A percentile compares a stretch with the other conserved stretches of the same genome.
Evolutionary conservation across 2,888 invertebrate genomes (phyloP).

Genomic region (Pycnomerus fuliginosus): DNA sequence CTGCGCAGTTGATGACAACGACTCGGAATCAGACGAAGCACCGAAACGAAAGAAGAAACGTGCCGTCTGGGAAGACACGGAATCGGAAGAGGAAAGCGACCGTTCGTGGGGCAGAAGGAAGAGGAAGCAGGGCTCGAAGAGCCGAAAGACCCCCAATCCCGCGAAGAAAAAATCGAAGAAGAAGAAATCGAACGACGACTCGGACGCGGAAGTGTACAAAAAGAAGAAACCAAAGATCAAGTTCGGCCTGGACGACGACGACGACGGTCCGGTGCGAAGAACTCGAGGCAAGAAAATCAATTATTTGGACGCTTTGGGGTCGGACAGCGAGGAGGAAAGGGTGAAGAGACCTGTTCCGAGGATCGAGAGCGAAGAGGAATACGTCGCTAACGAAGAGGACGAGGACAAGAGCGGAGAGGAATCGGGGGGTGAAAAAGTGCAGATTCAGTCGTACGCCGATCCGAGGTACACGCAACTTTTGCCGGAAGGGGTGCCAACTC

Average conservation of each 20-base stretch:
- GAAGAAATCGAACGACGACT: slow-evolving; percentile 53
- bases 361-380: slow-evolving; percentile 57
- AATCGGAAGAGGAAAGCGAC: slow-evolving; percentile 63
- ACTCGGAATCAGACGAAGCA: slow-evolving; percentile 52
- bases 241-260: slow-evolving; percentile 59
- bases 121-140: slow-evolving; percentile 42
- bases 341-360: slow-evolving; percentile 52
- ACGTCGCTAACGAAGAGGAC: slow-evolving; percentile 55
- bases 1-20: slow-evolving; percentile 53
- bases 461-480: slow-evolving; percentile 9
- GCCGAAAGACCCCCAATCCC: slow-evolving; percentile 5
- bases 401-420: slow-evolving; percentile 49
- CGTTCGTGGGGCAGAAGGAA: slow-evolving; percentile 58
- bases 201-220: slow-evolving; percentile 47
- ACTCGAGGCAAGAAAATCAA: slow-evolving; percentile 74
- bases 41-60: slow-evolving; percentile 60
- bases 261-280: slow-evolving; percentile 58
- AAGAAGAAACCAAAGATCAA: slow-evolving; percentile 52
- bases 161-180: slow-evolving; percentile 52
- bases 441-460: slow-evolving; percentile 16
- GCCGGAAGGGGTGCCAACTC: slow-evolving; percentile 8
- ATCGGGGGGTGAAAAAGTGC: slow-evolving; percentile 31
- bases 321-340: slow-evolving; percentile 69
- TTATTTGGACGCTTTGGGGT: slow-evolving; percentile 74
- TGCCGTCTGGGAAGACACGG: slow-evolving; percentile 61